Conservation (phyloP, 2,797 vertebrate genomes). For the Paedocypris micromegethes region DNA sequence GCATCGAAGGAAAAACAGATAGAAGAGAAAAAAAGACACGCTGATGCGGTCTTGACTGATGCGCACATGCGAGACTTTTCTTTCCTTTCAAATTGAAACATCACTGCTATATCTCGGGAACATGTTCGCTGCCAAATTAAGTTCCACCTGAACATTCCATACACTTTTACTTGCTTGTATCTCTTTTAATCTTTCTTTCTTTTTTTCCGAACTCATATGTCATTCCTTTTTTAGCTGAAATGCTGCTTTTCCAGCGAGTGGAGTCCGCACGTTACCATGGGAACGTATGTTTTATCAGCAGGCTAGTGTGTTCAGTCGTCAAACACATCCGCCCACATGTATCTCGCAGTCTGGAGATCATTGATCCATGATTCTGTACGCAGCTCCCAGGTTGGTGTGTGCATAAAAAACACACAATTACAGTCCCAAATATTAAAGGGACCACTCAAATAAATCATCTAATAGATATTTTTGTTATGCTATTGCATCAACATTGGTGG, state of each 20-base stretch:
- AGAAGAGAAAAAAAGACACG: slow-evolving; percentile 2
- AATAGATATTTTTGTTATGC: no score
- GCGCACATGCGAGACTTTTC: neutral
- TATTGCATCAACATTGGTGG: no score
- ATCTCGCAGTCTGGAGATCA: slow-evolving; percentile 32
- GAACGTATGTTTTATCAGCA: slow-evolving; percentile 41
- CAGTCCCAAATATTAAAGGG: no score
- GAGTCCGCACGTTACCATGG: slow-evolving; percentile 45
- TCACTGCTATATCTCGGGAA: slow-evolving; percentile 15
- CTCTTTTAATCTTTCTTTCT: slow-evolving; percentile 1
- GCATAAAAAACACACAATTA: no score
- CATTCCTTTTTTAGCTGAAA: slow-evolving; percentile 12
- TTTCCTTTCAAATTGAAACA: slow-evolving; percentile 13
- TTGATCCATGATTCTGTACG: slow-evolving; percentile 8
- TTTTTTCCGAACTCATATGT: slow-evolving; percentile 4
- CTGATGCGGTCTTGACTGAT: slow-evolving; percentile 5
- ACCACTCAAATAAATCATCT: no score
- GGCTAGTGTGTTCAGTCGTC: slow-evolving; percentile 40
- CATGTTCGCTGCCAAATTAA: neutral
- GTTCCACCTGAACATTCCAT: slow-evolving; percentile 6
- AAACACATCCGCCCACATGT: slow-evolving; percentile 45
- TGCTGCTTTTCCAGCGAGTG: slow-evolving; percentile 9
- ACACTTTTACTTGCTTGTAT: neutral
- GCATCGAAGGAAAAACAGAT: slow-evolving; percentile 9
- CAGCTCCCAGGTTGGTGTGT: no score